These are phyloP conservation scores for Theocolax elegans DNA, from an alignment of 1,140 invertebrate species.

Conservation along the genomic window DNA sequence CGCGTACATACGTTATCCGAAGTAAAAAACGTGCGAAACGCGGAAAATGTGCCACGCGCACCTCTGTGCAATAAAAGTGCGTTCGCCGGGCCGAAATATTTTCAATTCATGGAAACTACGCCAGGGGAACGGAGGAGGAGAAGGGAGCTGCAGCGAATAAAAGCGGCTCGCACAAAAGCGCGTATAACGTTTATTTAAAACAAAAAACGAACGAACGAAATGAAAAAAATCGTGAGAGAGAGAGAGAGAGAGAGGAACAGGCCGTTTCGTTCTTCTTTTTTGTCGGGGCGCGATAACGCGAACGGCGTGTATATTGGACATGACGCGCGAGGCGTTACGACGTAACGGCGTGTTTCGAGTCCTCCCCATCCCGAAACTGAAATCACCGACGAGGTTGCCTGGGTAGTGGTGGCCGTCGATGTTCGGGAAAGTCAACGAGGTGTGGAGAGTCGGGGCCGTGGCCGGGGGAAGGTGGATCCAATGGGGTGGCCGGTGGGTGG, in stretches of 20 bases:
- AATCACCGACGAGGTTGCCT: conserved; percentile 6
- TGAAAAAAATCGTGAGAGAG: background rate
- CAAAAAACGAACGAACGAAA: background rate
- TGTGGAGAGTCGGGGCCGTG: conserved; percentile 30
- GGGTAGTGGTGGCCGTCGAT: background rate
- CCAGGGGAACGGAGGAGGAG: background rate
- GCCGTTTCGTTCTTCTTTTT: too few relatives aligned
- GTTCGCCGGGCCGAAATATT: background rate
- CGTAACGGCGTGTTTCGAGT: conserved; percentile 18
- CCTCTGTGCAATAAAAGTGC: conserved; percentile 8
- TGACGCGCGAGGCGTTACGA: conserved; percentile 21
- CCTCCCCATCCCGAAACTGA: background rate
- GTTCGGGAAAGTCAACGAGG: conserved; percentile 30
- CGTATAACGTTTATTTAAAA: conserved; percentile 9
- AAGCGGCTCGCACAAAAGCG: background rate
- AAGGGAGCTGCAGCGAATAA: background rate
- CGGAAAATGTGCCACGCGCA: conserved; percentile 13
- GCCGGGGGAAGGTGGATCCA: too few relatives aligned
- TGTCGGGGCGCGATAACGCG: conserved; percentile 36
- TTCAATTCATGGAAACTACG: conserved; percentile 17
- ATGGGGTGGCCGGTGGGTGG: too few relatives aligned
- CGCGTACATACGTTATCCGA: conserved; percentile 16
- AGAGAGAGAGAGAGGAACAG: too few relatives aligned
- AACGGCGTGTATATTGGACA: conserved; percentile 10
- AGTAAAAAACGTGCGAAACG: conserved; percentile 12